Evolutionary conservation across 2,888 invertebrate genomes (phyloP).

Genomic region (Chymomyza procnemis): DNA sequence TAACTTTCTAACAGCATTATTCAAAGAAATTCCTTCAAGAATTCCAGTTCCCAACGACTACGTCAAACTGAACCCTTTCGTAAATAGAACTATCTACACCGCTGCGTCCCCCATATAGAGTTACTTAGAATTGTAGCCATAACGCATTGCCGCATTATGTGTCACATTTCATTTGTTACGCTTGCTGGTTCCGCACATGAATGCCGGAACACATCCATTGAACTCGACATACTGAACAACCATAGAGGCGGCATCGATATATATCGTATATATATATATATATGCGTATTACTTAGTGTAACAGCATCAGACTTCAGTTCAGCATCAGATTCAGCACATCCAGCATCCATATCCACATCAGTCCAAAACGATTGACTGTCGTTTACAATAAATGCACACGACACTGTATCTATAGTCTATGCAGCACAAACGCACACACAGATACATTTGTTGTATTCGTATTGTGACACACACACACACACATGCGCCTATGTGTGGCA

Average conservation of each 20-base stretch:
- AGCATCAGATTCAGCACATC: background rate
- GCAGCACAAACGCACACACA: slow-evolving; percentile 4
- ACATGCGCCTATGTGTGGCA: background rate
- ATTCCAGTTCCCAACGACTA: too few relatives aligned
- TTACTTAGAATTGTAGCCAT: slow-evolving; percentile 58
- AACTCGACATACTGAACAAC: slow-evolving; percentile 7
- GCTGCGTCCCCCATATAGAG: background rate
- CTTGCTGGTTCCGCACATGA: slow-evolving; percentile 39
- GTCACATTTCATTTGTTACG: slow-evolving; percentile 71
- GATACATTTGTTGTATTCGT: background rate
- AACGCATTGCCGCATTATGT: slow-evolving; percentile 69
- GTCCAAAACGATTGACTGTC: slow-evolving; percentile 20
- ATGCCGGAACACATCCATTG: slow-evolving; percentile 41
- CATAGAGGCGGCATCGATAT: background rate
- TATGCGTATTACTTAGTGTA: background rate
- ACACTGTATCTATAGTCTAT: slow-evolving; percentile 13
- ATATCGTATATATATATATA: too few relatives aligned
- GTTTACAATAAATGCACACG: slow-evolving; percentile 57
- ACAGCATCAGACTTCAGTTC: background rate
- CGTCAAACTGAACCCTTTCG: too few relatives aligned
- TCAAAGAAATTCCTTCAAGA: too few relatives aligned
- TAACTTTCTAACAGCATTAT: too few relatives aligned
- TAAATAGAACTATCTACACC: too few relatives aligned
- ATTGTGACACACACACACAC: background rate
- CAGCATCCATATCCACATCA: background rate